Evolutionary conservation across 2,888 invertebrate species (phyloP).

Genomic region (Chouioia cunea): DNA sequence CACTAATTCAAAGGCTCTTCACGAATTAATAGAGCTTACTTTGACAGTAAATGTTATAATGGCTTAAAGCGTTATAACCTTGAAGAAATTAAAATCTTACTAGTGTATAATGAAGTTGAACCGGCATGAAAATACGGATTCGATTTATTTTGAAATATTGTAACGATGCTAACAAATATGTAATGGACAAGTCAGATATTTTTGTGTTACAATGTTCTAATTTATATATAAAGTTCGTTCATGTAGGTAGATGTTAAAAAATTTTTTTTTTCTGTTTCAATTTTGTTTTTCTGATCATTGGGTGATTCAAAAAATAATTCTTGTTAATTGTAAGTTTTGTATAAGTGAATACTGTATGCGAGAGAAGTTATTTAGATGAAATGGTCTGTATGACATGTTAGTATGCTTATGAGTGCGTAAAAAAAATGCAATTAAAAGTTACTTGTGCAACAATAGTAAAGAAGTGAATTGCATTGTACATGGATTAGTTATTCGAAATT

Average conservation of each 20-base stretch:
- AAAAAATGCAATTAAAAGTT: conserved; percentile 12
- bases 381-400: conserved; percentile 58
- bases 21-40: too few relatives aligned
- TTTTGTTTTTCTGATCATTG: conserved; percentile 18
- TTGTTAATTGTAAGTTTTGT: conserved; percentile 30
- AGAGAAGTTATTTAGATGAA: conserved; percentile 56
- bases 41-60: too few relatives aligned
- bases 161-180: neutral
- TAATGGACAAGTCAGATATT: neutral
- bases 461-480: conserved; percentile 4
- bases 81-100: too few relatives aligned
- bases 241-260: conserved; percentile 3
- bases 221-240: conserved; percentile 25
- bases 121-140: too few relatives aligned
- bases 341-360: conserved; percentile 52
- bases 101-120: too few relatives aligned
- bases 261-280: neutral
- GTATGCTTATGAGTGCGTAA: conserved; percentile 60
- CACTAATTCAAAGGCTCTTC: too few relatives aligned
- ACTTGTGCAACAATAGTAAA: conserved; percentile 11
- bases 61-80: too few relatives aligned
- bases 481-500: conserved; percentile 19
- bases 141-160: too few relatives aligned
- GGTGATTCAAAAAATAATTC: conserved; percentile 19
- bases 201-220: conserved; percentile 13